Base-by-base conservation (phyloP, 2,797 vertebrate species). In the Pempheris klunzingeri region DNA sequence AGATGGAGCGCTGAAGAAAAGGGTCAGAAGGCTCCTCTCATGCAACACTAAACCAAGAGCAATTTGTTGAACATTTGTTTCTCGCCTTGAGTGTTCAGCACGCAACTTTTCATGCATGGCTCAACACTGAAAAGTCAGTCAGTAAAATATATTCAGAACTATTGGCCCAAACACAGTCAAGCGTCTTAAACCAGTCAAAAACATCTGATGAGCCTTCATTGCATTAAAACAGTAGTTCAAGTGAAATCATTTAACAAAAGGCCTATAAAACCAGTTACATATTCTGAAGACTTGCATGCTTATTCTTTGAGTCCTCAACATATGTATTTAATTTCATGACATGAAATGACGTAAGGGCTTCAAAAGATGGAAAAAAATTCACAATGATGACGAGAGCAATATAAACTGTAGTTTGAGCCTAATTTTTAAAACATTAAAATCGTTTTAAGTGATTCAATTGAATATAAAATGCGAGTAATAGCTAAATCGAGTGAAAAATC, bases 1-100 rank as follows among this genome's bases (percentile, higher is more conserved):
- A 77, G 63, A 75, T 75, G 62, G 67, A 60, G 73, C 69, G 49
- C 58, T 66, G 55, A 66, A 34, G 71, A 70, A 60, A 57, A 44
- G 39, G 55, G 67, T 80, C 46, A 66, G 58, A 75, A 62, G 62
- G 60, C n/a, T 54, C 10, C 14, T 58, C 59, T 41, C 43, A 57
- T 49, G 26, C 32, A 58, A 43, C 8, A 46, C 26, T 74, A 32
- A 47, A 81, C 41, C 26, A 46, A 32, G 46, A 61, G 24, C 64
- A 46, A 62, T 69, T 44, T 60, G 32, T 78, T 39, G 15, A 60
- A 39, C 39, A 44, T 32, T 61, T 41, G 24, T 28, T 55, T 70
- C 41, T 50, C 0, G 11, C 52, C 49, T 52, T 18, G 2, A 43
- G 44, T 39, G 39, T 32, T 30, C 3, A 13, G 28, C 28, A 55